Percentiles rank a stretch among this genome's conserved stretches.
Evolutionary conservation across 2,113 vertebrate genomes (phyloP).

Genomic region (Poeciliopsis turrubarensis): DNA sequence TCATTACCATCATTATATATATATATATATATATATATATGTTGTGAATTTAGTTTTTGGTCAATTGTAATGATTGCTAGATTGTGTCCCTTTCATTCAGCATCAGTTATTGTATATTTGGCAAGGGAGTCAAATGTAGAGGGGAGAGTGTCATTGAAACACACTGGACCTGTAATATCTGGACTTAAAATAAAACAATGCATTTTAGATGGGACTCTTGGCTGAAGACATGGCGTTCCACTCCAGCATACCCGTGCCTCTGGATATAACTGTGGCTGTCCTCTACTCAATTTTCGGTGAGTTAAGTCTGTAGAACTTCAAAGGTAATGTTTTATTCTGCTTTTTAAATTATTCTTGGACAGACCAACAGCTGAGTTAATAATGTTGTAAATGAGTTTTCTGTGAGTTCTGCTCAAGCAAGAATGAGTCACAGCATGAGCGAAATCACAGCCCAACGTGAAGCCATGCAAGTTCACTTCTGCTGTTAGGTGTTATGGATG

Average conservation of each 20-base stretch:
- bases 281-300: slow-evolving; percentile 80
- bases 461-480: background rate
- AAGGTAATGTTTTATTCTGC: background rate
- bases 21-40: too few relatives aligned
- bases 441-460: background rate
- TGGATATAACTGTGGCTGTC: slow-evolving; percentile 75
- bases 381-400: slow-evolving; percentile 20
- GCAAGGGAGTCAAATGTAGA: background rate
- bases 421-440: slow-evolving; percentile 25
- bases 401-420: slow-evolving; percentile 13
- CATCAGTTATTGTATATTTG: background rate
- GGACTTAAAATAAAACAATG: background rate
- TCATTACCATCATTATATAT: too few relatives aligned
- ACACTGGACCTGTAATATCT: background rate
- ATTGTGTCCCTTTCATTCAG: background rate
- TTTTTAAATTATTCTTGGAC: background rate
- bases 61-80: background rate
- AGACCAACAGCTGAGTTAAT: background rate
- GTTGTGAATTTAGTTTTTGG: too few relatives aligned
- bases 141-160: too few relatives aligned
- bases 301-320: slow-evolving; percentile 24
- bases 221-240: slow-evolving; percentile 67
- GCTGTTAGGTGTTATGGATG: slow-evolving; percentile 1
- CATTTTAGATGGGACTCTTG: slow-evolving; percentile 70
- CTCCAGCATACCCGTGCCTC: slow-evolving; percentile 75